phyloP scores from a whole-genome alignment of 2,888 invertebrate species.

The Hoplodrina blanda region DNA sequence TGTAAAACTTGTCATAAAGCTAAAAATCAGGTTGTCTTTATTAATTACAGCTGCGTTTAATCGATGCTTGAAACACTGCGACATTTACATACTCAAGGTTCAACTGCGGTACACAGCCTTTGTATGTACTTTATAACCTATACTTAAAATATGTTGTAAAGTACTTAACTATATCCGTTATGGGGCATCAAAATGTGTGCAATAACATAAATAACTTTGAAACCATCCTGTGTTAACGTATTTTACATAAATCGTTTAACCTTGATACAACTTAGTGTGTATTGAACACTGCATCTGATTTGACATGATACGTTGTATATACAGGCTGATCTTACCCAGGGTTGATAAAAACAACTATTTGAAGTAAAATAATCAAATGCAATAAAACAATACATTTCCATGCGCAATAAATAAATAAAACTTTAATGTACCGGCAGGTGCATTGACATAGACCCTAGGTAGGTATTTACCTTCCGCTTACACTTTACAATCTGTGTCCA shows the following conservation, averaged over 20 bases:
- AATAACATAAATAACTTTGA: constrained; percentile 40
- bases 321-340: neutral
- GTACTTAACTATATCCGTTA: constrained; percentile 55
- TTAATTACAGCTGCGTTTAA: constrained; percentile 50
- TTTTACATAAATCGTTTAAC: constrained; percentile 23
- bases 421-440: constrained; percentile 19
- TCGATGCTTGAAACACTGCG: constrained; percentile 56
- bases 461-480: constrained; percentile 32
- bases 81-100: constrained; percentile 60
- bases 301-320: constrained; percentile 13
- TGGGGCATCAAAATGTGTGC: constrained; percentile 49
- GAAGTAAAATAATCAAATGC: neutral
- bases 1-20: constrained; percentile 35
- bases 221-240: constrained; percentile 31
- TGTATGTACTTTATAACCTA: constrained; percentile 45
- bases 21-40: constrained; percentile 48
- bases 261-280: constrained; percentile 34
- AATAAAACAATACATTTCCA: neutral
- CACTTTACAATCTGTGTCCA: constrained; percentile 12
- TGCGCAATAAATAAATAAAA: constrained; percentile 12
- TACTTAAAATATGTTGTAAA: constrained; percentile 59
- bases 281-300: constrained; percentile 9
- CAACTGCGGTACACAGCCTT: constrained; percentile 46
- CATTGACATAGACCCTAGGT: constrained; percentile 18
- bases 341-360: neutral